Evolutionary conservation across 2,888 invertebrate species (phyloP).

Genomic region (Pristionchus japonicus): DNA sequence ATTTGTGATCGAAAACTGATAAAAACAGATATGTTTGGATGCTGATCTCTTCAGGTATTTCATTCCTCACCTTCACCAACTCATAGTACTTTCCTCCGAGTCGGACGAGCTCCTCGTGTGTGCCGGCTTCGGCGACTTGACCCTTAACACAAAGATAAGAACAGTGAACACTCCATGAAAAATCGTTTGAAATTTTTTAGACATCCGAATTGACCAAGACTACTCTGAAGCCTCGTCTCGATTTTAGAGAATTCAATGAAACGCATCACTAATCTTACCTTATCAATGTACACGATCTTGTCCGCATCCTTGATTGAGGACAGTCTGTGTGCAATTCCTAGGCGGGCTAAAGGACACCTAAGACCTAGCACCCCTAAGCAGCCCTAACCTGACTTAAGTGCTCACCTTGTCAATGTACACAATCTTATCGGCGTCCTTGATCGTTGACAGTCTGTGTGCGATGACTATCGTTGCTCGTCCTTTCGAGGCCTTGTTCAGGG

Average conservation of each 20-base stretch:
- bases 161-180: too few relatives aligned
- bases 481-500: conserved; percentile 65
- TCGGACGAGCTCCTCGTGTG: conserved; percentile 64
- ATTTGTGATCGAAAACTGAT: too few relatives aligned
- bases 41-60: too few relatives aligned
- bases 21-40: too few relatives aligned
- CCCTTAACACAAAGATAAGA: too few relatives aligned
- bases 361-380: too few relatives aligned
- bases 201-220: too few relatives aligned
- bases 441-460: conserved; percentile 70
- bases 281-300: conserved; percentile 70
- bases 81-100: conserved; percentile 60
- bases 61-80: conserved; percentile 65
- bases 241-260: neutral
- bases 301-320: conserved; percentile 70
- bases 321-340: conserved; percentile 70
- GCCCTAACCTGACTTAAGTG: neutral
- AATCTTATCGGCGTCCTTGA: conserved; percentile 70
- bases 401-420: conserved; percentile 67
- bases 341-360: too few relatives aligned
- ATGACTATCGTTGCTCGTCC: conserved; percentile 69
- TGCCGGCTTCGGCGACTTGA: conserved; percentile 50
- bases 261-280: neutral
- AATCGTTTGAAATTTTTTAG: too few relatives aligned
- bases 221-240: too few relatives aligned